Base-by-base conservation (phyloP, 1,140 invertebrate genomes). In the Leptinotarsa defecta region DNA sequence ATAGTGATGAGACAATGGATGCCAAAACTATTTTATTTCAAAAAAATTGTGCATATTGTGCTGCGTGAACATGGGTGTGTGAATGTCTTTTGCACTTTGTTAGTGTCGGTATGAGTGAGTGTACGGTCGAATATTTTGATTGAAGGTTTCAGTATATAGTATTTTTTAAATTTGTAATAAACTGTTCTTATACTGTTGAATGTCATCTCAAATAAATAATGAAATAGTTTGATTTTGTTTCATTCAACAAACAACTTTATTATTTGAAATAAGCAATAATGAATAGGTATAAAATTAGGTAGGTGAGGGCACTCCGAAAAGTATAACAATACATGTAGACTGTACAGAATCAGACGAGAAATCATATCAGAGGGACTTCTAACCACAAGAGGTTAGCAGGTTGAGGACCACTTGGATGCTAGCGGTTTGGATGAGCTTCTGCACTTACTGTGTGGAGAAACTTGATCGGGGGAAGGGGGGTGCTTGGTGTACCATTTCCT, bases 181-280 rank as follows among this genome's bases (percentile, higher is more conserved):
- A 77, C 72, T 77, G 74, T 79, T 79, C 75, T 77, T 77, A 76
- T 79, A 73, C 74, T 79, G 78, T 79, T 79, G 76, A 79, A 79
- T 79, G 78, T 79, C 78, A 79, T 80, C 77, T 76, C 74, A 78
- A 77, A 78, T 76, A 80, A 76, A 75, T 76, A 74, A 75, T 78
- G 73, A 78, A 80, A 80, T 48, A 69, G 57, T 71, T 77, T 22
- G 13, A 22, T 11, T 43, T 73, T 65, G 15, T 73, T 57, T 57
- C 15, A 57, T 57, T 57, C n/a, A 43, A 43, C 8, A 11, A 43
- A 43, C 34, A 43, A 43, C 11, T 43, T 43, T 43, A 43, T 43
- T 43, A 43, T 11, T 43, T 2, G 34, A 43, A 43, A 11, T 43
- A 43, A 34, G 27, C 27, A 34, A 34, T 34, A 34, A 34, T 34